Conservation (phyloP, 2,797 vertebrate genomes). For the Apogon talboti region DNA sequence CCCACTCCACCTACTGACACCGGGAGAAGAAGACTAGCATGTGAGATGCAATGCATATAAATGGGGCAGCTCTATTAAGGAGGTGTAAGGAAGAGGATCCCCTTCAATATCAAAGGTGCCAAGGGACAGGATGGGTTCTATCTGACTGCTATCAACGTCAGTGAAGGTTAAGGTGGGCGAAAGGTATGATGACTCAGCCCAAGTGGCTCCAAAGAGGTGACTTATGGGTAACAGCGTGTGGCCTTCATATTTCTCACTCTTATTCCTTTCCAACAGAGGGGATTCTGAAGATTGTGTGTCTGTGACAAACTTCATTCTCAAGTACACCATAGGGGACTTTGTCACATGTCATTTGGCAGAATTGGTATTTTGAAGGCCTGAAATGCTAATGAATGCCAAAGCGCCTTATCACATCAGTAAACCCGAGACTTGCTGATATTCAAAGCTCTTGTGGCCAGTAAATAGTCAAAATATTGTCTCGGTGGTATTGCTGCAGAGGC, state of each 20-base stretch:
- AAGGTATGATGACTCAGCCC: conserved; percentile 22
- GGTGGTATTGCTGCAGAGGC: conserved; percentile 31
- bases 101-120: conserved; percentile 24
- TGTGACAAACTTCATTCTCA: conserved; percentile 26
- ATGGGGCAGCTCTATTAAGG: conserved; percentile 44
- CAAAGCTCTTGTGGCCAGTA: conserved; percentile 47
- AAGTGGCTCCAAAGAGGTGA: conserved; percentile 36
- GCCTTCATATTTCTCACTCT: conserved; percentile 10
- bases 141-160: conserved; percentile 46
- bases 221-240: conserved; percentile 17
- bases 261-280: conserved; percentile 14
- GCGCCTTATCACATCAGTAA: conserved; percentile 44
- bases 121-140: conserved; percentile 28
- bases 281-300: not conserved
- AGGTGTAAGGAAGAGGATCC: conserved; percentile 29
- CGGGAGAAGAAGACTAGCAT: conserved; percentile 15
- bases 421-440: conserved; percentile 39
- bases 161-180: conserved; percentile 50
- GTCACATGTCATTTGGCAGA: conserved; percentile 37
- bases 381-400: conserved; percentile 48
- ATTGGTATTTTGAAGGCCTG: conserved; percentile 18
- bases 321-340: conserved; percentile 9
- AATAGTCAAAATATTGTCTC: conserved; percentile 51
- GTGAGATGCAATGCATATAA: conserved; percentile 66
- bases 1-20: conserved; percentile 26